phyloP scores from a whole-genome alignment of 2,113 vertebrate genomes.

The Myotis lucifugus region DNA sequence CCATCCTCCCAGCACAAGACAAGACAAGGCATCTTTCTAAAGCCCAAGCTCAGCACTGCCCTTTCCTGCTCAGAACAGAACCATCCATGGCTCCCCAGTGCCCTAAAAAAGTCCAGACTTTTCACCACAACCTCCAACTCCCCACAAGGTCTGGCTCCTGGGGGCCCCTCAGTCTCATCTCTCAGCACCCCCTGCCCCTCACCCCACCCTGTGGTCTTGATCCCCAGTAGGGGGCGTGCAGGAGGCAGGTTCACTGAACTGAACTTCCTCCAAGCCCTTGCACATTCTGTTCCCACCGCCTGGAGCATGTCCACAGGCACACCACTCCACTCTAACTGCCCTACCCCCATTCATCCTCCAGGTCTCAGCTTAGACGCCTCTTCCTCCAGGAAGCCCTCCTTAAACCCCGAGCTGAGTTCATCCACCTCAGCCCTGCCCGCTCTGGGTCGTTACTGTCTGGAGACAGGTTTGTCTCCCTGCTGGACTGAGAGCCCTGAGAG shows the following conservation, averaged over 20 bases:
- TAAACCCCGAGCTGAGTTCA: neutral
- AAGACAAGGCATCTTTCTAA: neutral
- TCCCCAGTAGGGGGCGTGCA: too few relatives aligned
- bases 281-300: neutral
- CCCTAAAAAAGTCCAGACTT: neutral
- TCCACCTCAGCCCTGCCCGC: neutral
- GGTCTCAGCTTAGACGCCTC: neutral
- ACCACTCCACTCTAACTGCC: neutral
- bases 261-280: neutral
- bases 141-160: neutral
- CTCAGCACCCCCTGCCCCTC: neutral
- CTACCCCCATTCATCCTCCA: neutral
- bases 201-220: neutral
- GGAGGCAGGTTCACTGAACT: neutral
- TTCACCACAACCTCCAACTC: neutral
- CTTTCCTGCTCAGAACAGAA: neutral
- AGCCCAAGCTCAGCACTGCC: neutral
- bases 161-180: neutral
- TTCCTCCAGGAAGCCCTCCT: slow-evolving; percentile 31
- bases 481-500: neutral
- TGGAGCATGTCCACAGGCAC: neutral
- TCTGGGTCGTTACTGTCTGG: neutral
- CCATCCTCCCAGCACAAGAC: neutral
- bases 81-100: neutral
- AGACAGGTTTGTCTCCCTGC: neutral